These are phyloP conservation scores for Phyllopteryx taeniolatus DNA, from an alignment of 2,113 vertebrate genomes.

Conservation along the genomic window DNA sequence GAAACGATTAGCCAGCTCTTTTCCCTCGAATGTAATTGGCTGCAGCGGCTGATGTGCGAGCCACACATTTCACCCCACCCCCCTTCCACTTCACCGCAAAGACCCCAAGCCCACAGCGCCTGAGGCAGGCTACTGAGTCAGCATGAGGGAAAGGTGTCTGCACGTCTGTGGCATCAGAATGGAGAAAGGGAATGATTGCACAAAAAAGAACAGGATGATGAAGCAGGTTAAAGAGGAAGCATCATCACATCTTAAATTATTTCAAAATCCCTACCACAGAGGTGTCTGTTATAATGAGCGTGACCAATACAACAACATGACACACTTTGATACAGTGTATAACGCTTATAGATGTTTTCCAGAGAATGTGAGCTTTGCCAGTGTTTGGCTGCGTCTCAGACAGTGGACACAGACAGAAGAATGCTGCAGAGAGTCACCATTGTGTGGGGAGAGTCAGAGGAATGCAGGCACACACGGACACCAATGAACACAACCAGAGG, in stretches of 20 bases:
- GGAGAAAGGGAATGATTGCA: constrained; percentile 17
- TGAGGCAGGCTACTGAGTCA: constrained; percentile 76
- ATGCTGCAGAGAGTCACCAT: constrained; percentile 69
- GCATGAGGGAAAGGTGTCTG: constrained; percentile 78
- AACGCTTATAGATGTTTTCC: not conserved
- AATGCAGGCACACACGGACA: constrained; percentile 66
- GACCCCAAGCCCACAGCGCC: constrained; percentile 70
- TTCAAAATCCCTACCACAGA: constrained; percentile 21
- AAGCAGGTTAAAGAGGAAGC: constrained; percentile 37
- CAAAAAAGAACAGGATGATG: constrained; percentile 29
- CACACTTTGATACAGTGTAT: not conserved
- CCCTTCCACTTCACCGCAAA: constrained; percentile 49
- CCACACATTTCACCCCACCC: constrained; percentile 33
- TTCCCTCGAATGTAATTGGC: constrained; percentile 69
- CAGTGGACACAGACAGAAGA: constrained; percentile 68
- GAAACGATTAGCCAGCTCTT: constrained; percentile 76
- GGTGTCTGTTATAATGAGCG: not conserved
- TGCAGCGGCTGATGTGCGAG: constrained; percentile 69
- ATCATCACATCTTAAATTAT: constrained; percentile 19
- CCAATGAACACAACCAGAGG: constrained; percentile 68
- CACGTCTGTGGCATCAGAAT: constrained; percentile 68
- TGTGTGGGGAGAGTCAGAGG: constrained; percentile 68
- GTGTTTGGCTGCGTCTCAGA: constrained; percentile 51
- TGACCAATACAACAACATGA: not conserved
- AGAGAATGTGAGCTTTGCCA: constrained; percentile 1